These are phyloP conservation scores for Scopus umbretta DNA, from an alignment of 2,113 vertebrate species.

Conservation along the genomic window DNA sequence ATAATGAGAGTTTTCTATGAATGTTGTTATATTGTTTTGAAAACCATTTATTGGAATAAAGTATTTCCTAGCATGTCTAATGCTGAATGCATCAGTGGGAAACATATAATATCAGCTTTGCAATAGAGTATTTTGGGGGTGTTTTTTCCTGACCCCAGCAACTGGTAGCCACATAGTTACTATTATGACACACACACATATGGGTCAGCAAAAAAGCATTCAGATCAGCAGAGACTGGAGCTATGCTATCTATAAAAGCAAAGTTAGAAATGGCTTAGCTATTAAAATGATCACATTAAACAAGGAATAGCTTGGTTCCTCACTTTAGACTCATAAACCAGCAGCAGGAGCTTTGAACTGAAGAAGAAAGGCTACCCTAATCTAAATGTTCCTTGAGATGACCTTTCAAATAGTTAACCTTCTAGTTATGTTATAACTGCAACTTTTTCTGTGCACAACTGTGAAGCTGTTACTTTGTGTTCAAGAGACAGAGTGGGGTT, in stretches of 20 bases:
- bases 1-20: not conserved
- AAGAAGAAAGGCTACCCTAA: conserved; percentile 7
- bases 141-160: not conserved
- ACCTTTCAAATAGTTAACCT: conserved; percentile 44
- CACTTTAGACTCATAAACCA: conserved; percentile 22
- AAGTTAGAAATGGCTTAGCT: not conserved
- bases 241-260: not conserved
- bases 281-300: conserved; percentile 25
- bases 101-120: not conserved
- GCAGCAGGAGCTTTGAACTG: conserved; percentile 35
- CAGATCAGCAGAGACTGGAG: not conserved
- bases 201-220: not conserved
- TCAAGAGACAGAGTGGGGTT: conserved; percentile 10
- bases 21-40: not conserved
- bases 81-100: not conserved
- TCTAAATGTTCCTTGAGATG: not conserved
- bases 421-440: conserved; percentile 16
- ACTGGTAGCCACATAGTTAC: not conserved
- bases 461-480: conserved; percentile 15
- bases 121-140: not conserved
- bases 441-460: conserved; percentile 40
- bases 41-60: not conserved
- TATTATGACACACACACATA: not conserved
- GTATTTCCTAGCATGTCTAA: not conserved
- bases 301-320: conserved; percentile 12